A percentile compares a stretch with the other conserved stretches of the same genome.
Conservation (phyloP, 2,797 vertebrate genomes). For the Smutsia gigantea region DNA sequence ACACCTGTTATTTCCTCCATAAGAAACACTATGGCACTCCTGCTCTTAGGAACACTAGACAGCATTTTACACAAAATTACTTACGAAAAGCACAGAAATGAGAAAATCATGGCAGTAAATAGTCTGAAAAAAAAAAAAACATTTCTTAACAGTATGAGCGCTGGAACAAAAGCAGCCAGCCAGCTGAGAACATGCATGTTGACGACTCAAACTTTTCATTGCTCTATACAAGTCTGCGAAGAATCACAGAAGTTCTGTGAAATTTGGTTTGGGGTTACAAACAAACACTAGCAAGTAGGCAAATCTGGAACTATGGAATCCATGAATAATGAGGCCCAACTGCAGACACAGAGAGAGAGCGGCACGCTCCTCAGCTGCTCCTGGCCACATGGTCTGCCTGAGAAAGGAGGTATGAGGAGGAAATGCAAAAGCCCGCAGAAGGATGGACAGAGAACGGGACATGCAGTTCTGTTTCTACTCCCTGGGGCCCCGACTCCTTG, state of each 20-base stretch:
- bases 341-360: not conserved
- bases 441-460: no score
- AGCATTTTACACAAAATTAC: not conserved
- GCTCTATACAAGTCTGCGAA: accelerated
- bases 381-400: accelerated
- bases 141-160: not conserved
- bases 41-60: not conserved
- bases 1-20: not conserved
- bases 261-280: no score
- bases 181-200: accelerated
- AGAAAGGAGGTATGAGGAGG: accelerated
- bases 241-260: accelerated
- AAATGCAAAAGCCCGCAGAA: accelerated
- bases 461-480: not conserved
- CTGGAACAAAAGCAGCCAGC: not conserved
- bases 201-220: accelerated
- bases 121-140: not conserved
- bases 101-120: not conserved
- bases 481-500: not conserved
- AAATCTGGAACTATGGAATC: not conserved
- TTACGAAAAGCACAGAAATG: not conserved
- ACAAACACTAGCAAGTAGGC: not conserved
- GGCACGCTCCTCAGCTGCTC: accelerated
- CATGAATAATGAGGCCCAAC: not conserved
- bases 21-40: not conserved